Evolutionary conservation across 2,888 invertebrate species (phyloP), one percentile per base, ranked within the genome.

Genomic region (Rotaria macrura): DNA sequence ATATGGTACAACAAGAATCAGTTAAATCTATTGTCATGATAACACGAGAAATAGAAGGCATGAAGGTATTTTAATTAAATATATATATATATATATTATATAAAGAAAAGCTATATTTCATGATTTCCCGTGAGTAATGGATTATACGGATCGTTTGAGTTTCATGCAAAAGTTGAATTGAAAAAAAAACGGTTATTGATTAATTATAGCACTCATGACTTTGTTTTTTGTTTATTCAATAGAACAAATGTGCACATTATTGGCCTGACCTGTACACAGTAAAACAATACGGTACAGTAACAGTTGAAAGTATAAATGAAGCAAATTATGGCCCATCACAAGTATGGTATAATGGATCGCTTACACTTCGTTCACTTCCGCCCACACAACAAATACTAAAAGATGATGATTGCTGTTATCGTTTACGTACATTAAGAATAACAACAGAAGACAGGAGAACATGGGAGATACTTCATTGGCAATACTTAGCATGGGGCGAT

Each of bases 1-100:
- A 96, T 83, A 97, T 97, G 97, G 94, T 97, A 88, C 97, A 96
- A 96, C 96, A 97, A 90, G 96, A 97, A 91, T 93, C 95, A 52
- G 95, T 96, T 86, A 94, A 94, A 89, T 95, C 96, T 85, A 94
- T 97, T 89, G 96, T 97, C 87, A 97, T 97, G 97, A 97, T 97
- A 88, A 97, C 97, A 72, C 97, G 97, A 92, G 93, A 97, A 85
- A 95, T 96, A 86, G 97, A 97, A 92, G 93, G 96, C 87, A 97
- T 95, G 88, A 93, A 95, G 92, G 95, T 95, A 91, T 65, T 47
- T 17, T 34, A 34, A 52, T 52, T 52, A 52, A 23, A 52, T 47
- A 29, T 83, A n/a, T n/a, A n/a, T n/a, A n/a, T n/a, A n/a, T n/a
- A n/a, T n/a, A n/a, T n/a, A n/a, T n/a, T n/a, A 38, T 87, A 25